These are phyloP conservation scores for Drosophila ironensis DNA, from an alignment of 1,140 invertebrate genomes.

Conservation along the genomic window DNA sequence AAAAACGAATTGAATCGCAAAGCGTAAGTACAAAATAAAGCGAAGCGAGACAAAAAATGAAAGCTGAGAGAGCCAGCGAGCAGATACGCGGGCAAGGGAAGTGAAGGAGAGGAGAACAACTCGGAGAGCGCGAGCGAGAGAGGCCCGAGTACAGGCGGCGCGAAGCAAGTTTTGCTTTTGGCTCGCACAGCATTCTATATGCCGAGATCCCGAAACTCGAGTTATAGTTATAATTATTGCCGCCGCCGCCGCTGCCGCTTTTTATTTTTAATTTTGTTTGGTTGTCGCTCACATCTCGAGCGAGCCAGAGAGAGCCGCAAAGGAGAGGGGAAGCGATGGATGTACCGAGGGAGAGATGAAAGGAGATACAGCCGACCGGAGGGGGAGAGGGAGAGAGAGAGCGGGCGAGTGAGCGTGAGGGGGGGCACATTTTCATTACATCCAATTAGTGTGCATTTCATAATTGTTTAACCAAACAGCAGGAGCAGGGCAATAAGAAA, in stretches of 20 bases:
- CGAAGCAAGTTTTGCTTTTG: conserved; percentile 74
- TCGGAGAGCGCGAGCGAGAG: conserved; percentile 30
- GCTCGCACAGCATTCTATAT: conserved; percentile 73
- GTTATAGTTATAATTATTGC: conserved; percentile 80
- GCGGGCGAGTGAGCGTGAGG: conserved; percentile 32
- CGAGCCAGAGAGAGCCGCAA: conserved; percentile 6
- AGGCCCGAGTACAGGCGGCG: conserved; percentile 68
- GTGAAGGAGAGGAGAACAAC: neutral
- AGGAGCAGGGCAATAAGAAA: conserved; percentile 5
- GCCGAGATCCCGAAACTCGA: conserved; percentile 67
- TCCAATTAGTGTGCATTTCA: conserved; percentile 81
- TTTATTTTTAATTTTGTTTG: conserved; percentile 76
- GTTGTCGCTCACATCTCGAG: conserved; percentile 59
- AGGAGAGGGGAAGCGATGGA: conserved; percentile 1
- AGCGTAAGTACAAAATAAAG: conserved; percentile 80
- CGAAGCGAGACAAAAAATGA: conserved; percentile 78
- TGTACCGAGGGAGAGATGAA: too few relatives aligned
- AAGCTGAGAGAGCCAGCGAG: conserved; percentile 47
- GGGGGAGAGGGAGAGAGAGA: conserved; percentile 4
- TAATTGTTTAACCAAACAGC: conserved; percentile 79
- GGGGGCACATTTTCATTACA: conserved; percentile 78
- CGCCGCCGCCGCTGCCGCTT: conserved; percentile 48
- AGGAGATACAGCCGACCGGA: conserved; percentile 5
- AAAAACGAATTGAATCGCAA: conserved; percentile 81
- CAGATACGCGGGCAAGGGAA: conserved; percentile 9